Evolutionary conservation across 2,888 invertebrate genomes (phyloP).

Genomic region (Lucinisca nassula): DNA sequence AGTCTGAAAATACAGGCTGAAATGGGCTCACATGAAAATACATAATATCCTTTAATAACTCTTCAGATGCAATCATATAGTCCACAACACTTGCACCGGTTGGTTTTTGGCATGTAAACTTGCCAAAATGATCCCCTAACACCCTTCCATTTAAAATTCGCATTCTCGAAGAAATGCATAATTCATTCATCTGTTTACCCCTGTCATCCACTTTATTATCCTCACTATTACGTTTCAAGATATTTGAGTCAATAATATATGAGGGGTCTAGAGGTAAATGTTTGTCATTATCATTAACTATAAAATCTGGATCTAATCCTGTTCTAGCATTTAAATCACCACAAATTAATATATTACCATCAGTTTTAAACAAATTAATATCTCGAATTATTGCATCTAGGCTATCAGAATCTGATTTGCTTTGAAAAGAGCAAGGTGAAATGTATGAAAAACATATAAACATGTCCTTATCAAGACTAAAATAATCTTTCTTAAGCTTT

Average conservation of each 20-base stretch:
- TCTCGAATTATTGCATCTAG: not conserved
- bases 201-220: constrained; percentile 8
- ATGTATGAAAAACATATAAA: not conserved
- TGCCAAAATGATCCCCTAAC: constrained; percentile 7
- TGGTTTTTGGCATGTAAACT: constrained; percentile 9
- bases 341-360: not conserved
- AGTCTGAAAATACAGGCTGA: not conserved
- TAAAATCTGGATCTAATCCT: not conserved
- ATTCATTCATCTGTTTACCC: constrained; percentile 6
- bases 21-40: constrained; percentile 2
- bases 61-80: constrained; percentile 11
- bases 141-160: constrained; percentile 1
- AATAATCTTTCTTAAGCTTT: not conserved
- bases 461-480: not conserved
- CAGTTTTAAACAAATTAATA: not conserved
- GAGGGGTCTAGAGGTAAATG: not conserved
- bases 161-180: not conserved
- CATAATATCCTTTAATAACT: not conserved
- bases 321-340: constrained; percentile 1
- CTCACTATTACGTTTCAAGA: constrained; percentile 2
- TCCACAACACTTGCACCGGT: constrained; percentile 4
- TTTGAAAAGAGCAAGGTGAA: not conserved
- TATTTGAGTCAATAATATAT: constrained; percentile 8
- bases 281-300: not conserved
- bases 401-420: not conserved